Base-by-base conservation (phyloP, 2,797 vertebrate species). In the Sphenopsis melanotis region DNA sequence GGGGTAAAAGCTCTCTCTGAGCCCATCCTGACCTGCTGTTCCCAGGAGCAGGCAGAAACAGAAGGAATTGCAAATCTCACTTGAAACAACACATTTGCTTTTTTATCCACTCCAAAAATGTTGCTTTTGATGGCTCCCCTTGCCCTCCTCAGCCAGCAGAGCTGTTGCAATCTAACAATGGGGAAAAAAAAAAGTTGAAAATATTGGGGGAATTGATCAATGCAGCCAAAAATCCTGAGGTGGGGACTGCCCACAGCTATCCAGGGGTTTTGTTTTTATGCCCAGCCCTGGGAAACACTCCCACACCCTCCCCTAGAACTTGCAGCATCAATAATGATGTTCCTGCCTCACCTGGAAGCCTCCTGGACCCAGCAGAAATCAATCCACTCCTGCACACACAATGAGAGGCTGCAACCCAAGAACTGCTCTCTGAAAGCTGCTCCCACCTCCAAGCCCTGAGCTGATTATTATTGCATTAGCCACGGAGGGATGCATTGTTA, bases 391-490 rank as follows among this genome's bases (percentile, higher is more conserved):
- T 49, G 71, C 75, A 29, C 52, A 3, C 30, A 91, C 79, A 90
- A 57, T 32, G 61, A 74, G 84, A 91, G 79, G 64, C 22, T 93
- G 93, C 93, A 91, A 93, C 79, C 89, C 93, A 91, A 93, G 90
- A 96, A 57, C 56, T 49, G 96, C 92, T 37, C 60, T 4, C 88
- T 83, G 37, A 87, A 72, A 36, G 81, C 91, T 21, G 55, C 91
- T 74, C 41, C 50, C 59, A 13, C 34, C 34, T 6, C 7, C 91
- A 39, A 66, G 94, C 44, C 87, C 64, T 10, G 75, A 60, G 66
- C 37, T 92, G 91, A 96, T 96, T 82, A 95, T 93, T 96, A 83
- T 85, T 95, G 91, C 94, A 93, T 93, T 92, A 94, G 87, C 93
- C 78, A 52, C 1, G 49, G 60, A 85, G 64, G 71, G 60, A 39